Percentiles rank a stretch among this genome's conserved stretches.
Evolutionary conservation across 2,797 vertebrate genomes (phyloP).

Genomic region (Oreochromis mossambicus): DNA sequence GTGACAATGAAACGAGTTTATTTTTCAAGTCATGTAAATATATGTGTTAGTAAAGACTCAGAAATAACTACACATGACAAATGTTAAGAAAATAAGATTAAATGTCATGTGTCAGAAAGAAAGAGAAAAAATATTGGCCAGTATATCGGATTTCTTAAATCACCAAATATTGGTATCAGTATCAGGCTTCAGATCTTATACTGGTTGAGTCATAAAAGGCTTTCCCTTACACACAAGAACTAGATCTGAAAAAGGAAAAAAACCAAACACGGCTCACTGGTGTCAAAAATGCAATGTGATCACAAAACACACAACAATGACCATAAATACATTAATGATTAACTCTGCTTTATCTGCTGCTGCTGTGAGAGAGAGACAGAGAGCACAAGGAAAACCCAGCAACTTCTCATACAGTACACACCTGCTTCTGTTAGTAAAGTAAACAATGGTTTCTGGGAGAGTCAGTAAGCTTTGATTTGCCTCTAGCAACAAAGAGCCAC

Average conservation of each 20-base stretch:
- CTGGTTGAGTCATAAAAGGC: neutral
- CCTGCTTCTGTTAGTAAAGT: conserved; percentile 63
- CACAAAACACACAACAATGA: neutral
- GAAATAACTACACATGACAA: neutral
- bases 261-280: neutral
- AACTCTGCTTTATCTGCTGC: conserved; percentile 46
- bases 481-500: conserved; percentile 25
- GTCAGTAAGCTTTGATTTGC: conserved; percentile 57
- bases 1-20: neutral
- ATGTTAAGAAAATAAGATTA: neutral
- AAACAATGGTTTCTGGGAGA: conserved; percentile 57
- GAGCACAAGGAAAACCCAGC: conserved; percentile 21
- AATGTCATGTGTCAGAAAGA: neutral
- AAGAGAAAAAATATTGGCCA: neutral
- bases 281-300: neutral
- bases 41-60: neutral
- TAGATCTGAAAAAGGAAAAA: neutral
- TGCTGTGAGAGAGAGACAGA: conserved; percentile 2
- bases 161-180: neutral
- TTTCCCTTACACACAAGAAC: neutral
- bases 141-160: neutral
- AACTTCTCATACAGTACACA: conserved; percentile 49
- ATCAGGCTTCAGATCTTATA: neutral
- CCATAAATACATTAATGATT: conserved; percentile 46
- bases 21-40: neutral